Evolutionary conservation across 2,797 vertebrate genomes (phyloP).

Genomic region (Thripadectes ignobilis): DNA sequence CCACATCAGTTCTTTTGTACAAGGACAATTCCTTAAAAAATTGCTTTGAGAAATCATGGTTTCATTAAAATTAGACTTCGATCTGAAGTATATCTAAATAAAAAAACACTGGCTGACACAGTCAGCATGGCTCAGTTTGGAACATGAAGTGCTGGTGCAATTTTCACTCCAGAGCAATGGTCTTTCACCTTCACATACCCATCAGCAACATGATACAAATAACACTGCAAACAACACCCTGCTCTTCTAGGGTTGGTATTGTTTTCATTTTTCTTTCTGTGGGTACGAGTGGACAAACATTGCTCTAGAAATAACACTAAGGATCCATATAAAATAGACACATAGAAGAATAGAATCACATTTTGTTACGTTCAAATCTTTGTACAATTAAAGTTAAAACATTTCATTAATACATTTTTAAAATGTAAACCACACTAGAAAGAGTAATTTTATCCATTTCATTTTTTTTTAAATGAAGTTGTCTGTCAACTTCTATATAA

Average conservation of each 20-base stretch:
- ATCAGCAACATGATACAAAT: not conserved
- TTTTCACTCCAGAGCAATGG: constrained; percentile 5
- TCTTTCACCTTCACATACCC: not conserved
- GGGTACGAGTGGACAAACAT: not conserved
- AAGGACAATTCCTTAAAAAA: not conserved
- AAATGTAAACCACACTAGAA: constrained; percentile 1
- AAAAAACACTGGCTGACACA: constrained; percentile 39
- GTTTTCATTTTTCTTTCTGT: not conserved
- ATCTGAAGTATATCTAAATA: constrained; percentile 28
- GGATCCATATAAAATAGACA: not conserved
- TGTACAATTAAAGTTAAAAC: constrained; percentile 7
- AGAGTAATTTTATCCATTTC: not conserved
- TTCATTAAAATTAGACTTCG: constrained; percentile 29
- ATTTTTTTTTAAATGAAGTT: not conserved
- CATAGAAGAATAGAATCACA: not conserved
- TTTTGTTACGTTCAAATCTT: not conserved
- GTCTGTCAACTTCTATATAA: not conserved
- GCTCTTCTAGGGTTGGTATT: not conserved
- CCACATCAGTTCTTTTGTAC: not conserved
- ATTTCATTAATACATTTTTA: not conserved
- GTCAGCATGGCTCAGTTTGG: constrained; percentile 53
- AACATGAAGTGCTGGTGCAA: constrained; percentile 2
- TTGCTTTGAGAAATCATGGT: not conserved
- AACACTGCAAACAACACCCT: not conserved
- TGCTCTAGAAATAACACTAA: constrained; percentile 48